These are phyloP conservation scores for Solea senegalensis DNA, from an alignment of 2,113 vertebrate species.

Conservation along the genomic window DNA sequence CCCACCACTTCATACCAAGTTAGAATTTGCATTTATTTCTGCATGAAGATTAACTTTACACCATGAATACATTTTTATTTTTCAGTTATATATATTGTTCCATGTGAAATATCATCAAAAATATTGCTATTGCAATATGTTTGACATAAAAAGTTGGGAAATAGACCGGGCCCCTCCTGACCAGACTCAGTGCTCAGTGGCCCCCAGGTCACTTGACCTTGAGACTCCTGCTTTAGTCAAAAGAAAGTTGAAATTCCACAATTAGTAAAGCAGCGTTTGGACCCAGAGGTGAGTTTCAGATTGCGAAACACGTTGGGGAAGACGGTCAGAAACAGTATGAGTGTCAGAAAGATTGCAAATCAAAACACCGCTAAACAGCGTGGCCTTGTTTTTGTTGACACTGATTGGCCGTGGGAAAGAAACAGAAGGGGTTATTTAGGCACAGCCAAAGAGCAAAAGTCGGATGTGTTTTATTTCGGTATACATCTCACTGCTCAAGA, in stretches of 20 bases:
- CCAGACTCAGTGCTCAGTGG: no score
- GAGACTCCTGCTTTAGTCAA: no score
- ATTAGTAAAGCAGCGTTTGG: slow-evolving; percentile 11
- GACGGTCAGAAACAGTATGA: not conserved
- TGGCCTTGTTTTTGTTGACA: slow-evolving; percentile 2
- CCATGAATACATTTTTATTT: no score
- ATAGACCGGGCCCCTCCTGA: no score
- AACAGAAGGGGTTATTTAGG: not conserved
- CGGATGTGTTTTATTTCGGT: slow-evolving; percentile 18
- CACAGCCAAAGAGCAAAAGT: not conserved
- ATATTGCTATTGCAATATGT: no score
- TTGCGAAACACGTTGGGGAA: not conserved
- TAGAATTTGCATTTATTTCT: no score
- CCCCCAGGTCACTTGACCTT: no score
- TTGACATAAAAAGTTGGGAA: no score
- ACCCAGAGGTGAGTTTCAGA: slow-evolving; percentile 15
- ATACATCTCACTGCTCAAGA: slow-evolving; percentile 21
- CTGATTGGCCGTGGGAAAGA: slow-evolving; percentile 10
- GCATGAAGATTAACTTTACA: no score
- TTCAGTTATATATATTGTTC: no score
- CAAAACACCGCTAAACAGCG: not conserved
- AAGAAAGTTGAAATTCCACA: slow-evolving; percentile 26
- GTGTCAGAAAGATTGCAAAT: not conserved
- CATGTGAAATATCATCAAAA: no score
- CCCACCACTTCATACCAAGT: no score